Percentiles rank a stretch among this genome's conserved stretches.
These are phyloP conservation scores for Microcebus tavaratra DNA, from an alignment of 2,113 vertebrate genomes.

Conservation along the genomic window DNA sequence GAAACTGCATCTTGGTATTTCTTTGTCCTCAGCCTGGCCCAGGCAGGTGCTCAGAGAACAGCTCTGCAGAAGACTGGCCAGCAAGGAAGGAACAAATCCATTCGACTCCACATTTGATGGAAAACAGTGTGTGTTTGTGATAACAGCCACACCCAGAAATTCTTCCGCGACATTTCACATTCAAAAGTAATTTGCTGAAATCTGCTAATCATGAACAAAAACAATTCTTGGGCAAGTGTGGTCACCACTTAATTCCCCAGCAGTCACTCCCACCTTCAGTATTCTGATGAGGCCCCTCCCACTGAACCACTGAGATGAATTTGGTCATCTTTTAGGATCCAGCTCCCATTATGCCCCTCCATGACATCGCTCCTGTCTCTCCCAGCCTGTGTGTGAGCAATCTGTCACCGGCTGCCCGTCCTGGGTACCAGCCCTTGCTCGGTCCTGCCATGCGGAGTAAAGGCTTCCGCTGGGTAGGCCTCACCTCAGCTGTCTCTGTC, in stretches of 20 bases:
- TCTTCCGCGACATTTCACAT: background rate
- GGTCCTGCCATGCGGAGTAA: background rate
- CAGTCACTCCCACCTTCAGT: background rate
- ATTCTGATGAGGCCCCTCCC: background rate
- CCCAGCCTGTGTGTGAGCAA: background rate
- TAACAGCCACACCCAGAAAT: fast-evolving
- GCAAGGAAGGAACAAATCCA: background rate
- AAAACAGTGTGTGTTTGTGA: background rate
- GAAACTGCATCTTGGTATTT: background rate
- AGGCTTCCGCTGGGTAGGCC: background rate
- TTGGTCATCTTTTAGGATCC: background rate
- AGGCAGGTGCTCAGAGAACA: background rate
- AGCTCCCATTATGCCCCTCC: background rate
- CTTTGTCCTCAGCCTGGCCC: background rate
- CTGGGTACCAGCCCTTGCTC: background rate
- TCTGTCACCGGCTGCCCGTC: background rate
- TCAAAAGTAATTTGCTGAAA: background rate
- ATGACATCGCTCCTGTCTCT: background rate
- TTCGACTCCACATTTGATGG: background rate
- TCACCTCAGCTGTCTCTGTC: background rate
- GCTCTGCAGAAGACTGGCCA: background rate
- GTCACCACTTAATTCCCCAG: background rate
- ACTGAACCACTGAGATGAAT: background rate
- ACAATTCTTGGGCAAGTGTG: background rate
- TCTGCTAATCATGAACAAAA: background rate